phyloP scores from a whole-genome alignment of 2,113 vertebrate genomes.

The Sphaerodactylus townsendi region DNA sequence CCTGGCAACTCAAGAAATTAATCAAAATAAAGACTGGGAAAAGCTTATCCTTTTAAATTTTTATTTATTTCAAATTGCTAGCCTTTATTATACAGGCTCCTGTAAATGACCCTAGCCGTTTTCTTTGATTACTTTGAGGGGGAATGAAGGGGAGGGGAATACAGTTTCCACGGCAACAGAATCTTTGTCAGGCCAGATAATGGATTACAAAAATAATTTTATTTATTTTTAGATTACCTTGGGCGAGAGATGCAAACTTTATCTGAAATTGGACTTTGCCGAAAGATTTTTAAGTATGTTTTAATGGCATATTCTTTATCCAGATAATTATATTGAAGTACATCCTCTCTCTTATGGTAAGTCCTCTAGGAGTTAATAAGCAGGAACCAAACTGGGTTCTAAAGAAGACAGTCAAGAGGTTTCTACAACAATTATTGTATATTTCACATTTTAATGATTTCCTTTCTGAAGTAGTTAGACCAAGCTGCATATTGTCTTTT shows the following conservation, averaged over 20 bases:
- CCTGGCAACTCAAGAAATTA: not conserved
- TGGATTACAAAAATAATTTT: constrained; percentile 21
- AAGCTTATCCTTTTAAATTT: not conserved
- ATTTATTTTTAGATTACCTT: not conserved
- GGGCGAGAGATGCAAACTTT: not conserved
- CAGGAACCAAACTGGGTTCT: not conserved
- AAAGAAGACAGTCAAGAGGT: not conserved
- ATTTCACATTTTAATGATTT: accelerated
- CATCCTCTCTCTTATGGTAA: not conserved
- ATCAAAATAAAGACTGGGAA: constrained; percentile 15
- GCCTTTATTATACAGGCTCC: not conserved
- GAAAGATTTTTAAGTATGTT: not conserved
- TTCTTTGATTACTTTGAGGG: constrained; percentile 31
- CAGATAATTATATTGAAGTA: not conserved
- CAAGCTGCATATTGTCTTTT: not conserved
- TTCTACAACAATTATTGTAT: not conserved
- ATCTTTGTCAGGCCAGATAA: constrained; percentile 1
- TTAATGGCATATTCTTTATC: not conserved
- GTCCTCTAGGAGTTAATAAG: not conserved
- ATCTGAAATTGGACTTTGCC: not conserved
- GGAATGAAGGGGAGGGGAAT: constrained; percentile 2
- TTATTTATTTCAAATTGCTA: constrained; percentile 13
- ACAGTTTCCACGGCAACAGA: not conserved
- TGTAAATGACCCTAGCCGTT: constrained; percentile 11
- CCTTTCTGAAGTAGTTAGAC: not conserved